phyloP scores from a whole-genome alignment of 2,797 vertebrate genomes.

The Bradypodion ventrale region DNA sequence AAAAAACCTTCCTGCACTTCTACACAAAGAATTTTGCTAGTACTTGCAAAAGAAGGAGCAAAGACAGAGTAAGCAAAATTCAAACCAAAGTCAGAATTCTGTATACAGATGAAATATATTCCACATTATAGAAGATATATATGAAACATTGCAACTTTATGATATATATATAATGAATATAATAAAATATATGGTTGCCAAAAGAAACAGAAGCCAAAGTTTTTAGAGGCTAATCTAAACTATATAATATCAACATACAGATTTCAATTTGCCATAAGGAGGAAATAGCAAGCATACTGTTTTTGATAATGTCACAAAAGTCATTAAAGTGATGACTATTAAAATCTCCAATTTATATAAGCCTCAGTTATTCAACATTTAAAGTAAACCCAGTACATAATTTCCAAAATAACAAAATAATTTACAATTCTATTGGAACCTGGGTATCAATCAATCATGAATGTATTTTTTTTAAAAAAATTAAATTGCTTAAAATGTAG shows the following conservation, averaged over 20 bases:
- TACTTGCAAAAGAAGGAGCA: background rate
- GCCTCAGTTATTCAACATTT: constrained; percentile 27
- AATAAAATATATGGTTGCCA: background rate
- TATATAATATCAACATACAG: background rate
- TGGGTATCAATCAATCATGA: too few species aligned
- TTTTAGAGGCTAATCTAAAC: constrained; percentile 19
- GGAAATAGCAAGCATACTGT: constrained; percentile 7
- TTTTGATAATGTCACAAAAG: constrained; percentile 9
- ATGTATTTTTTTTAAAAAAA: too few species aligned
- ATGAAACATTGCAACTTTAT: background rate
- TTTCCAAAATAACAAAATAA: constrained; percentile 40
- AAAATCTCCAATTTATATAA: constrained; percentile 19
- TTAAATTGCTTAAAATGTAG: too few species aligned
- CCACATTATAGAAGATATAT: background rate
- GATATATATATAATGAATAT: background rate
- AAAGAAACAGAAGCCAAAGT: background rate
- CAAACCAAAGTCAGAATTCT: background rate
- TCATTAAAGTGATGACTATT: constrained; percentile 2
- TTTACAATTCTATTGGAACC: constrained; percentile 39
- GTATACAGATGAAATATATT: background rate
- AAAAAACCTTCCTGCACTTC: background rate
- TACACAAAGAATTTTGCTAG: background rate
- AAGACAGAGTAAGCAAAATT: background rate
- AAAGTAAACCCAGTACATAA: constrained; percentile 38
- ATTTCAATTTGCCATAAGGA: constrained; percentile 36